Evolutionary conservation across 2,113 vertebrate species (phyloP), one percentile per base, ranked within the genome.

Genomic region (Periophthalmodon schlosseri): DNA sequence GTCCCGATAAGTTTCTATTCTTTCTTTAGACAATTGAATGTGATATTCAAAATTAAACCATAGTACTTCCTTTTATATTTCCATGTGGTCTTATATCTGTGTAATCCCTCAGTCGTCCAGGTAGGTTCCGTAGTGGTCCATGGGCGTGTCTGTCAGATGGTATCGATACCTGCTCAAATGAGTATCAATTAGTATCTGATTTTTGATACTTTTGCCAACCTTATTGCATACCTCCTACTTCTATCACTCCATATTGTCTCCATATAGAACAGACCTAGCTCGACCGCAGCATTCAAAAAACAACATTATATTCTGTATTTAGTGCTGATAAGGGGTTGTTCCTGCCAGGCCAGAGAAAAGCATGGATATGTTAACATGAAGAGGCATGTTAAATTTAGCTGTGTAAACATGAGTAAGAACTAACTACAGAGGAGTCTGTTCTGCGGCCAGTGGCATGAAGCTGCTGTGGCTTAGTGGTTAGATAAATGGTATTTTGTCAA

Each of bases 381-480:
- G 34, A 33, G 34, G 34, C 61, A 64, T 64, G 61, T 64, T 64
- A 64, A 64, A 64, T 18, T 39, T 36, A 64, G 18, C 61, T n/a
- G 61, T n/a, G 34, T 33, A 39, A 64, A 39, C 61, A 64, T 36
- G 61, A 36, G 61, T 4, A 61, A 33, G 13, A 24, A 16, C 58
- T 16, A 15, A 61, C 14, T 61, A 60, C 23, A 24, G 12, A 12
- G 57, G 14, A 28, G 14, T 61, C 58, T 61, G 9, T 33, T 61
- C 13, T 28, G 58, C 20, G 33, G 61, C 5, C 4, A 16, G 60
- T 63, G 60, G 15, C 28, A 60, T 34, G 15, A 34, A 63, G 24
- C 60, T 63, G 7, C 61, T 20, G 61, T 2, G 61, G 33, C 6
- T 64, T 20, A n/a, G 61, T 64, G 33, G 60, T 34, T 34, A 14